Conservation (phyloP, 2,113 vertebrate genomes). For the Anser cygnoides region DNA sequence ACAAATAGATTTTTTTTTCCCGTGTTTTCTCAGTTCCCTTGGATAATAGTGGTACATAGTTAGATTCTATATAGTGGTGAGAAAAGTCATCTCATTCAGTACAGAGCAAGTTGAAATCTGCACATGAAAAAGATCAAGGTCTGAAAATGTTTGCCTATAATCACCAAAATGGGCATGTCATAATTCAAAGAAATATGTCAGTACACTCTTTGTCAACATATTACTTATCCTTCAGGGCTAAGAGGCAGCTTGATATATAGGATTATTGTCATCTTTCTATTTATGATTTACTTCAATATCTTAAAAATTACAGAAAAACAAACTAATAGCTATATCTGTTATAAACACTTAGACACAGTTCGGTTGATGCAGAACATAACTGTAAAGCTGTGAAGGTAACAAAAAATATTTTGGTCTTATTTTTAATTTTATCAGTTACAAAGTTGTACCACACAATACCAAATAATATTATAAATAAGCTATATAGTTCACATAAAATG, state of each 20-base stretch:
- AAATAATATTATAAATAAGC: background rate
- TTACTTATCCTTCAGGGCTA: background rate
- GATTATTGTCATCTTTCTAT: background rate
- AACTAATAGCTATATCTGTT: background rate
- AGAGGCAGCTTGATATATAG: background rate
- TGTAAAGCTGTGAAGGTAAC: background rate
- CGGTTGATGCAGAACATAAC: background rate
- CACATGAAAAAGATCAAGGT: background rate
- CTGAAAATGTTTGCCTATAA: background rate
- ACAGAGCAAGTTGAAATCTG: background rate
- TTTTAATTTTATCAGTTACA: background rate
- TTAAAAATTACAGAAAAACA: background rate
- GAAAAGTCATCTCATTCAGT: background rate
- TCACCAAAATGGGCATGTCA: background rate
- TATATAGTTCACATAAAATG: background rate
- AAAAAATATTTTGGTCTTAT: background rate
- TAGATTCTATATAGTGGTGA: background rate
- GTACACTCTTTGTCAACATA: background rate
- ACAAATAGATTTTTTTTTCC: background rate
- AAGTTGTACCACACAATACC: background rate
- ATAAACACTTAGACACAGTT: background rate
- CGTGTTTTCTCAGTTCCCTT: background rate
- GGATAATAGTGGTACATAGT: background rate
- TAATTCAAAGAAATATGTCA: background rate
- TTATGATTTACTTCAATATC: background rate